Evolutionary conservation across 2,888 invertebrate genomes (phyloP), one percentile per base, ranked within the genome.

Genomic region (Drosophila acutilabella): DNA sequence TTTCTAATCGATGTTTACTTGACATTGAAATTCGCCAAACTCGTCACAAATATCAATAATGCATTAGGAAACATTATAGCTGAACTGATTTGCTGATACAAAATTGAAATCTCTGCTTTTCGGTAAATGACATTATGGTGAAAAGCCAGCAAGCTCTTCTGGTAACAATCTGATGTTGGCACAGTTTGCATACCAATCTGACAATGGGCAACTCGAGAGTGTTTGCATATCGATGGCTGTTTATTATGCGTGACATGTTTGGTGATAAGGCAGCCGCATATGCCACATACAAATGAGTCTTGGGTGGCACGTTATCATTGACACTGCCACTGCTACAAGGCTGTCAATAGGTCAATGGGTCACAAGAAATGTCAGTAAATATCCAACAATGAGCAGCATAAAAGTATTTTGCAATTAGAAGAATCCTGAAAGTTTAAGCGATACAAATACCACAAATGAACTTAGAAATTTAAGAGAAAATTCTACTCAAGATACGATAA

Each of bases 401-500:
- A 45, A 10, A 59, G 30, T 50, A 20, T 30, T 36, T 38, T 41
- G 60, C 54, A 61, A 60, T 66, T 53, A 52, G 13, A 13, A 11
- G 6, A 42, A 40, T 45, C 41, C 16, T 16, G 48, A 14, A 38
- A 44, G 57, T 57, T 51, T 23, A 38, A 26, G 30, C 30, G 44
- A 51, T 36, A 68, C 54, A 66, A 65, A 70, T 73, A 67, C 60
- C 61, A 62, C 68, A 69, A 88, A 89, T 87, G 78, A 75, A 57
- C 76, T 16, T 74, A 79, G 77, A 83, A 90, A 90, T 88, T 90
- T 89, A 81, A 88, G 85, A 88, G 78, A 80, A 82, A 89, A 90
- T 88, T 81, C 59, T 64, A 23, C 52, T 48, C 13, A 56, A 54
- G 18, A 26, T 56, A 51, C 53, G 30, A 56, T 36, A 40, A 45